Conservation (phyloP, 2,888 invertebrate species). For the Lycophotia porphyrea region DNA sequence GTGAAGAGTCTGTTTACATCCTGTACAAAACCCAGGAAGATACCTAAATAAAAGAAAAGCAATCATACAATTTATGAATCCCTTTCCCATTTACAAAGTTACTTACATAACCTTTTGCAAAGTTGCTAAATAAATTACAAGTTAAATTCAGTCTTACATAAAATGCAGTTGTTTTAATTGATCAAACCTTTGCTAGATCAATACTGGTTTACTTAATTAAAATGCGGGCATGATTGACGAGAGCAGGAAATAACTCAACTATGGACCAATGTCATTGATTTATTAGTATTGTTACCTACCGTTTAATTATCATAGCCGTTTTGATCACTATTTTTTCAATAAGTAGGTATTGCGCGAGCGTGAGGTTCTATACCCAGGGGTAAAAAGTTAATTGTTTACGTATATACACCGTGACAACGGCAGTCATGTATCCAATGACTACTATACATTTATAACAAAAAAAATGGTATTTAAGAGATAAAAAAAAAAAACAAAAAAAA, state of each 20-base stretch:
- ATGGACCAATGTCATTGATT: conserved; percentile 40
- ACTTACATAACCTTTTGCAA: background rate
- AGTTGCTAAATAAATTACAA: background rate
- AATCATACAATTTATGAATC: background rate
- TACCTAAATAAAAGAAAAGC: no score
- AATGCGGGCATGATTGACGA: conserved; percentile 39
- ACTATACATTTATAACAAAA: no score
- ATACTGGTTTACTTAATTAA: conserved; percentile 28
- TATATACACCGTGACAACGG: no score
- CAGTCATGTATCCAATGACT: no score
- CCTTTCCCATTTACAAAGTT: background rate
- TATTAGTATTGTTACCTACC: conserved; percentile 8
- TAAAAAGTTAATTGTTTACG: background rate
- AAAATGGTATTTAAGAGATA: no score
- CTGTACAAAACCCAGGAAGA: no score
- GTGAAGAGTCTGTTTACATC: no score
- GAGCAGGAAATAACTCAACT: conserved; percentile 43
- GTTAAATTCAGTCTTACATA: conserved; percentile 2
- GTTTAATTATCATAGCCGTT: conserved; percentile 1
- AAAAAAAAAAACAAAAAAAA: no score
- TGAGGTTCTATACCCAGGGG: background rate
- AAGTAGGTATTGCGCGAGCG: background rate
- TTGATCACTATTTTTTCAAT: conserved; percentile 4
- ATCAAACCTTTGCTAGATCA: conserved; percentile 18
- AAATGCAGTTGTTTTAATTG: conserved; percentile 6